Evolutionary conservation across 1,140 invertebrate species (phyloP).

Genomic region (Meloidogyne chitwoodi): DNA sequence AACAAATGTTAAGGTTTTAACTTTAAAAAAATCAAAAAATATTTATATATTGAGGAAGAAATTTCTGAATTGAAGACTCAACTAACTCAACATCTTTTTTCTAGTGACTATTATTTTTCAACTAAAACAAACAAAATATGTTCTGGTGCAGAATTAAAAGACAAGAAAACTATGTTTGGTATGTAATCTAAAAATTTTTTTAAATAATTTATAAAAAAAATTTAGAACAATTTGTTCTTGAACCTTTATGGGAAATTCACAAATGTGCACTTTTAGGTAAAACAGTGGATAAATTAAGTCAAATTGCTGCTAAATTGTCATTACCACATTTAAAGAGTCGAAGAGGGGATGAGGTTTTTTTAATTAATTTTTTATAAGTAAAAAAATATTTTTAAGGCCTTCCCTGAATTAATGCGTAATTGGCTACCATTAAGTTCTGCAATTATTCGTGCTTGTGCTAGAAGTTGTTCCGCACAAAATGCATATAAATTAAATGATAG

Average conservation of each 20-base stretch:
- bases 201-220: background rate
- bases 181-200: background rate
- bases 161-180: slow-evolving; percentile 84
- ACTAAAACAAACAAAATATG: slow-evolving; percentile 5
- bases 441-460: slow-evolving; percentile 30
- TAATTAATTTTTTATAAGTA: background rate
- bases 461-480: slow-evolving; percentile 29
- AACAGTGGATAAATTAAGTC: slow-evolving; percentile 47
- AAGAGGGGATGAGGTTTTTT: slow-evolving; percentile 30
- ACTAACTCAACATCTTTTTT: slow-evolving; percentile 78
- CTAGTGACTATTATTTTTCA: slow-evolving; percentile 77
- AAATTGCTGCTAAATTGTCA: slow-evolving; percentile 32
- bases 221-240: slow-evolving; percentile 80
- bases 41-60: background rate
- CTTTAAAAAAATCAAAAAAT: background rate
- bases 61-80: slow-evolving; percentile 16
- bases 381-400: slow-evolving; percentile 37
- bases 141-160: slow-evolving; percentile 82
- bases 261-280: slow-evolving; percentile 73
- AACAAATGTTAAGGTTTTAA: background rate
- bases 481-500: slow-evolving; percentile 28
- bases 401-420: slow-evolving; percentile 50
- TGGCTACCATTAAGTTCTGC: slow-evolving; percentile 44
- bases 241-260: slow-evolving; percentile 88
- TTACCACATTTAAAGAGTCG: slow-evolving; percentile 30